Evolutionary conservation across 2,888 invertebrate species (phyloP), one percentile per base, ranked within the genome.

Genomic region (Synanthedon vespiformis): DNA sequence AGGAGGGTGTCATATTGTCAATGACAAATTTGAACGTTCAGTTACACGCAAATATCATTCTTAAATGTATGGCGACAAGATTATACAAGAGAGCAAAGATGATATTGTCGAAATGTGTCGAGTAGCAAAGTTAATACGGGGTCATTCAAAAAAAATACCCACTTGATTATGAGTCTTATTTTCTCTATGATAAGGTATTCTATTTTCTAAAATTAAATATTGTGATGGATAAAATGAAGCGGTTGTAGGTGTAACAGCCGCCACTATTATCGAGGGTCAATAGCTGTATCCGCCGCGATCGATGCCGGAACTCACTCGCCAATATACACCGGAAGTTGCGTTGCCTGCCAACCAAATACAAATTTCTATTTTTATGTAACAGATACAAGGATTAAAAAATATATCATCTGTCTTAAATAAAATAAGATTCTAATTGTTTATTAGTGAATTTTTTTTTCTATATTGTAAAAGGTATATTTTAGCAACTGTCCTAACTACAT

Each of bases 201-300:
- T 63, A 62, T 55, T 59, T 61, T 55, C 51, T 52, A 49, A 58
- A 52, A 56, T 54, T 56, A 56, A 47, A 53, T 50, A 61, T 58
- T 52, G 55, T 69, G 64, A 65, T 62, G 58, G 34, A 65, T 55
- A 62, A 60, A 63, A 63, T 60, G 60, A 66, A 65, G 65, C 68
- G 65, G 63, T 66, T 61, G 57, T 64, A 62, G 65, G 57, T 55
- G 44, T 51, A 48, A 52, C 40, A 53, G 59, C 48, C 58, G 60
- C 66, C 66, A 68, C 67, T 74, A 67, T 70, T 69, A 74, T 65
- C 48, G 60, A 64, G 73, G 76, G 77, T 77, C 79, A 79, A 78
- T 75, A 75, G 70, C 72, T 65, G 71, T 73, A 70, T 74, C 70
- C 68, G 65, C 59, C 58, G 58, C 72, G 75, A 77, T 80, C 80